A percentile compares a stretch with the other conserved stretches of the same genome.
Evolutionary conservation across 2,113 vertebrate genomes (phyloP).

Genomic region (Phaethon lepturus): DNA sequence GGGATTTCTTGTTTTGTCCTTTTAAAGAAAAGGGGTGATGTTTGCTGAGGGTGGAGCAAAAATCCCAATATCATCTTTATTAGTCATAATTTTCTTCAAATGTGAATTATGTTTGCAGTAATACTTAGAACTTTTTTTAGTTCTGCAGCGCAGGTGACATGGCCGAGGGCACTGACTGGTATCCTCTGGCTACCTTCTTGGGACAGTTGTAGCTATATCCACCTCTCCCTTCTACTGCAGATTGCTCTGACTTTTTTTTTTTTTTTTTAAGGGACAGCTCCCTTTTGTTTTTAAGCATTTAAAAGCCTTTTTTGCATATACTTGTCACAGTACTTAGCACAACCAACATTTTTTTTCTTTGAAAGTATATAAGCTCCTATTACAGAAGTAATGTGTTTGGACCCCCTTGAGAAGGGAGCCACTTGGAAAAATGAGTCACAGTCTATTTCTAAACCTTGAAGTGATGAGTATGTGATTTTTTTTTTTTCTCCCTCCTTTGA

Average conservation of each 20-base stretch:
- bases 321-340: not conserved
- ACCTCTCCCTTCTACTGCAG: not conserved
- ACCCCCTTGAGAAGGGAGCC: not conserved
- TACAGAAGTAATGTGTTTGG: not conserved
- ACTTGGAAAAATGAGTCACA: not conserved
- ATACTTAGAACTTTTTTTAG: not conserved
- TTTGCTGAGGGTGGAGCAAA: not conserved
- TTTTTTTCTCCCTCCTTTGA: not conserved
- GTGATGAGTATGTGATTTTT: not conserved
- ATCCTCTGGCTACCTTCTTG: not conserved
- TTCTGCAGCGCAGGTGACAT: not conserved
- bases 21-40: not conserved
- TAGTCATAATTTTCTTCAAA: not conserved
- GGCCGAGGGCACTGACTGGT: not conserved
- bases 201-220: not conserved
- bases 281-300: not conserved
- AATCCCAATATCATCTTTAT: not conserved
- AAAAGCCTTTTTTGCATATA: not conserved
- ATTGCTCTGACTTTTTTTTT: not conserved
- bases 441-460: slow-evolving; percentile 4
- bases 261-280: not conserved
- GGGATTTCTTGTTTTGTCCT: not conserved
- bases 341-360: not conserved
- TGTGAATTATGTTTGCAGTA: not conserved
- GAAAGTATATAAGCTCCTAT: not conserved